Evolutionary conservation across 2,888 invertebrate genomes (phyloP).

Genomic region (Masnerella sp.): DNA sequence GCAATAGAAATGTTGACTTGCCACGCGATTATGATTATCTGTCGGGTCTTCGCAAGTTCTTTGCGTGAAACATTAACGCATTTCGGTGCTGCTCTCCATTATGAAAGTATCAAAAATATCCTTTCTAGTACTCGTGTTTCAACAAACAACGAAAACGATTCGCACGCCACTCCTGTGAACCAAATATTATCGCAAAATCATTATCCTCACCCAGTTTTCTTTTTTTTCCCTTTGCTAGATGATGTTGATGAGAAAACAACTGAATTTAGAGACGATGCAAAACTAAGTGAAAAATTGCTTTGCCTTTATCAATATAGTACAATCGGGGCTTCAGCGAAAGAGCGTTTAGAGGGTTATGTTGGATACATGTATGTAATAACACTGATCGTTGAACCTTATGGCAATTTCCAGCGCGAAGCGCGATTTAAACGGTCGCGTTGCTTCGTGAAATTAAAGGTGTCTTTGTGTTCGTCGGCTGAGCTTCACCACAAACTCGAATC

Average conservation of each 20-base stretch:
- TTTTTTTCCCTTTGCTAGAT: too few species aligned
- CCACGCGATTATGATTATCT: slow-evolving; percentile 19
- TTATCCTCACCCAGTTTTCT: too few species aligned
- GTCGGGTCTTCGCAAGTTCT: slow-evolving; percentile 52
- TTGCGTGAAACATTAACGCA: slow-evolving; percentile 71
- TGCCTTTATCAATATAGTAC: slow-evolving; percentile 72
- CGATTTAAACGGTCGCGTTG: slow-evolving; percentile 63
- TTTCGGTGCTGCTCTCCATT: slow-evolving; percentile 73
- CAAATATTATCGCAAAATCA: slow-evolving; percentile 63
- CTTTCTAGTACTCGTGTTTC: slow-evolving; percentile 76
- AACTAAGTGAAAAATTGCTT: slow-evolving; percentile 73
- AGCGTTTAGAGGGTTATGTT: slow-evolving; percentile 75
- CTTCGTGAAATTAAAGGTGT: slow-evolving; percentile 47
- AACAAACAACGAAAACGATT: slow-evolving; percentile 75
- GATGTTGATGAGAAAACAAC: too few species aligned
- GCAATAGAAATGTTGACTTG: slow-evolving; percentile 9
- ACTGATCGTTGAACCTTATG: slow-evolving; percentile 76
- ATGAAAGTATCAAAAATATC: slow-evolving; percentile 82
- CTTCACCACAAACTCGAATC: slow-evolving; percentile 68
- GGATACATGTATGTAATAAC: slow-evolving; percentile 75
- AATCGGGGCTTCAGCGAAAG: slow-evolving; percentile 75
- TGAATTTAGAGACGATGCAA: slow-evolving; percentile 71
- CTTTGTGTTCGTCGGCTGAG: slow-evolving; percentile 69
- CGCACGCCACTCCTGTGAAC: slow-evolving; percentile 69
- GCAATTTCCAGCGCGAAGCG: slow-evolving; percentile 58